Base-by-base conservation (phyloP, 1,140 invertebrate genomes). In the Cyphomyrmex costatus region DNA sequence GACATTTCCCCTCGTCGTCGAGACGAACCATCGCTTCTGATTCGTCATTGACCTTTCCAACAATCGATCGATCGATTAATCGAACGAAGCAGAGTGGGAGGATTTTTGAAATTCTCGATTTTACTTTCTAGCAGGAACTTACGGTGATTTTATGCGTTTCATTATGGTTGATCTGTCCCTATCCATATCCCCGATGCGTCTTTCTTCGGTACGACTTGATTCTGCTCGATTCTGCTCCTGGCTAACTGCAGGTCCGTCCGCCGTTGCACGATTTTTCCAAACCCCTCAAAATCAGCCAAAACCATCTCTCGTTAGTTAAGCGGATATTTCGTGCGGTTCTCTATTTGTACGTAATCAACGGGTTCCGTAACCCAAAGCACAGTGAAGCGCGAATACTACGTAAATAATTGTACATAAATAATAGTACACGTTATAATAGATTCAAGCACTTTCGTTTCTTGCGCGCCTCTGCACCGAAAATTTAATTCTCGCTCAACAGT, bases 101-200 rank as follows among this genome's bases (percentile, higher is more conserved):
- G 16, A n/a, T 63, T 33, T 63, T 63, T 16, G 6, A n/a, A 42
- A 21, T 3, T 60, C n/a, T n/a, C 53, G 6, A 21, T 14, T 27
- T n/a, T 24, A n/a, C 36, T 46, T 27, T 24, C 1, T 19, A 56
- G 16, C 56, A 19, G 24, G 3, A 78, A 95, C 95, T 95, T 95
- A 95, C 95, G n/a, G n/a, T n/a, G n/a, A n/a, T n/a, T n/a, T n/a
- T n/a, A n/a, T n/a, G n/a, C n/a, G n/a, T n/a, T n/a, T n/a, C n/a
- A n/a, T n/a, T n/a, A n/a, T n/a, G n/a, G n/a, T n/a, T n/a, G n/a
- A n/a, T n/a, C n/a, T n/a, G n/a, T n/a, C n/a, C n/a, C n/a, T n/a
- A n/a, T n/a, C n/a, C n/a, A n/a, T n/a, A n/a, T n/a, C n/a, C n/a
- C n/a, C n/a, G n/a, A n/a, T n/a, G n/a, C n/a, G n/a, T n/a, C n/a